Conservation (phyloP, 1,140 invertebrate species). For the Lasaia peninsularis region DNA sequence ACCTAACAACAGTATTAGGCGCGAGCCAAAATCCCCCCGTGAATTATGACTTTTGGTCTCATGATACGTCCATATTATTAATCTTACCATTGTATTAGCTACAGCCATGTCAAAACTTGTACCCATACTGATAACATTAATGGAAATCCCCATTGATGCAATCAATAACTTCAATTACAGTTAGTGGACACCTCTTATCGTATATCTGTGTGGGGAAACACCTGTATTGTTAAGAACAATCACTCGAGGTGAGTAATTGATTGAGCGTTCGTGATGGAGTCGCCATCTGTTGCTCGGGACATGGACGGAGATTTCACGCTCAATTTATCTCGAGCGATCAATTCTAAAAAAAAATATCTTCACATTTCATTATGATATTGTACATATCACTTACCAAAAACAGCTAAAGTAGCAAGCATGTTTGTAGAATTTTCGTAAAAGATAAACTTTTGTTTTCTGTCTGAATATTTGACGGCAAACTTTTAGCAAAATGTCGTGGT, state of each 20-base stretch:
- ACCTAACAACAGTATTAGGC: too few relatives aligned
- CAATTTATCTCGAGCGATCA: not conserved
- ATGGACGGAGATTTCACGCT: not conserved
- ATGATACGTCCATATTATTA: constrained; percentile 64
- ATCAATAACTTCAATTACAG: constrained; percentile 64
- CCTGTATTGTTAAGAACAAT: constrained; percentile 31
- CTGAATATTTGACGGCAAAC: too few relatives aligned
- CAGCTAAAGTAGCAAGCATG: too few relatives aligned
- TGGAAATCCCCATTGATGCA: constrained; percentile 53
- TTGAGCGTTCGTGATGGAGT: constrained; percentile 25
- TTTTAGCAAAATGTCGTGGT: too few relatives aligned
- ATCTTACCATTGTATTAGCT: constrained; percentile 71
- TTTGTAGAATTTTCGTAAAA: too few relatives aligned
- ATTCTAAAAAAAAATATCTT: constrained; percentile 12
- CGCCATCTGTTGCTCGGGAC: constrained; percentile 11
- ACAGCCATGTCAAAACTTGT: constrained; percentile 55
- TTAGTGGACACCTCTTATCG: constrained; percentile 53
- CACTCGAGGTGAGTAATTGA: constrained; percentile 25
- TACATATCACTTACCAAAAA: too few relatives aligned
- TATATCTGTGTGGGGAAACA: constrained; percentile 35
- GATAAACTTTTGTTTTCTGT: too few relatives aligned
- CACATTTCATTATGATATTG: not conserved
- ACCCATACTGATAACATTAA: constrained; percentile 63
- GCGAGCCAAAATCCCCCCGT: too few relatives aligned
- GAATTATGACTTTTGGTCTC: constrained; percentile 25